These are phyloP conservation scores for Cyclopterus lumpus DNA, from an alignment of 2,797 vertebrate genomes.

Conservation along the genomic window DNA sequence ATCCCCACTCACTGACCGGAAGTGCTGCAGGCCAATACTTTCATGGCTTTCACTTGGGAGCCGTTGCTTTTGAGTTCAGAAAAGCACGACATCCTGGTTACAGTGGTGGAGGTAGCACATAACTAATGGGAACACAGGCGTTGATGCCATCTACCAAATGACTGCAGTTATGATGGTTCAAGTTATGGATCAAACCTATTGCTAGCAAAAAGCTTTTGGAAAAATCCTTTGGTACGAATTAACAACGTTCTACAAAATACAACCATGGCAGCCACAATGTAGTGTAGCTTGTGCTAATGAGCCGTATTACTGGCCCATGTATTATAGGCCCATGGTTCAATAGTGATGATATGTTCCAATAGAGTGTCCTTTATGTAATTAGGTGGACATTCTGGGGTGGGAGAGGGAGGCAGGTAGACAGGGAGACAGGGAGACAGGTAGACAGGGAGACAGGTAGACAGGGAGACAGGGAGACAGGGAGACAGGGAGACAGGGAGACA, in stretches of 20 bases:
- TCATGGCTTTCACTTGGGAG: constrained; percentile 30
- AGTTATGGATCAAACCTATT: background rate
- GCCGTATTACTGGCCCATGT: background rate
- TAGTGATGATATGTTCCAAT: background rate
- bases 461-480: too few relatives aligned
- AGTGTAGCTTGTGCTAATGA: background rate
- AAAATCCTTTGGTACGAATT: background rate
- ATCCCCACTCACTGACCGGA: constrained; percentile 52
- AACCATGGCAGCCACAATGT: background rate
- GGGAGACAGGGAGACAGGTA: background rate
- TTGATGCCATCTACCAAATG: background rate
- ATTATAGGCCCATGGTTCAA: background rate
- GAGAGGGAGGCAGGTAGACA: background rate
- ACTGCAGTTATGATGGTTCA: background rate
- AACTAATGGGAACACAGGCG: background rate
- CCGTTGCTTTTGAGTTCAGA: constrained; percentile 30
- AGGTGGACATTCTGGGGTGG: background rate
- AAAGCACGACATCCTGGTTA: constrained; percentile 19
- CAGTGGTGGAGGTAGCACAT: background rate
- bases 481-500: too few relatives aligned
- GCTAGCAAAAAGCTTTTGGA: background rate
- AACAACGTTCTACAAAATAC: background rate
- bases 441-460: background rate
- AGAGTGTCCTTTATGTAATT: background rate
- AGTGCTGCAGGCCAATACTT: constrained; percentile 41